Base-by-base conservation (phyloP, 1,140 invertebrate species). In the Brachionus paranguensis region DNA sequence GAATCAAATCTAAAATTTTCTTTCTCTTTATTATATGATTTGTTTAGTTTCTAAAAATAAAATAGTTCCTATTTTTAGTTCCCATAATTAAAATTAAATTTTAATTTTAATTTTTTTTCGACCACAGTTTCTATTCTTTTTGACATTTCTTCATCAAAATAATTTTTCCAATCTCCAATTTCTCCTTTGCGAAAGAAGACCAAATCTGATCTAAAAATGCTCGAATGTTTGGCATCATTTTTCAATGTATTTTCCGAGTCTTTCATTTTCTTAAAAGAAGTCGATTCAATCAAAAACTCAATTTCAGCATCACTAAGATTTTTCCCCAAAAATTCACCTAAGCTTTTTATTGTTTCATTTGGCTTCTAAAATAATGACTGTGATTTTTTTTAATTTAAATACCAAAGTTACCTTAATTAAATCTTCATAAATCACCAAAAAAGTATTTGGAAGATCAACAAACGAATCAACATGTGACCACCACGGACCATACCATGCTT, bases 221-320 rank as follows among this genome's bases (percentile, higher is more conserved):
- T 17, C 3, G 24, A n/a, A 20, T 72, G 37, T 41, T 24, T 20
- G 8, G 17, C 20, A 47, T 72, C 70, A 33, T 10, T 43, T 43
- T 41, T 47, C 4, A 47, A 11, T 20, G 6, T 10, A 10, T 24
- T 20, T 20, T 60, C 70, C 2, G 24, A 11, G 27, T 72, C 70
- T 60, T 72, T 72, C 70, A 72, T 72, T 41, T 72, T 72, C n/a
- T 72, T 47, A 47, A 72, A 72, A 17, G 37, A 43, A 47, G 70
- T 43, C 24, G n/a, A 72, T 20, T 72, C 70, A 47, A 72, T 72
- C 20, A 60, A 60, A 60, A 60, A 60, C 20, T 78, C 10, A 6
- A 78, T 20, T 27, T 78, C 12, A 29, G 43, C 11, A 55, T 78
- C 29, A 50, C 8, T 78, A 10, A 78, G 29, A 10, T 47, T 47